phyloP scores from a whole-genome alignment of 2,113 vertebrate species.

The Zosterops hypoxanthus region DNA sequence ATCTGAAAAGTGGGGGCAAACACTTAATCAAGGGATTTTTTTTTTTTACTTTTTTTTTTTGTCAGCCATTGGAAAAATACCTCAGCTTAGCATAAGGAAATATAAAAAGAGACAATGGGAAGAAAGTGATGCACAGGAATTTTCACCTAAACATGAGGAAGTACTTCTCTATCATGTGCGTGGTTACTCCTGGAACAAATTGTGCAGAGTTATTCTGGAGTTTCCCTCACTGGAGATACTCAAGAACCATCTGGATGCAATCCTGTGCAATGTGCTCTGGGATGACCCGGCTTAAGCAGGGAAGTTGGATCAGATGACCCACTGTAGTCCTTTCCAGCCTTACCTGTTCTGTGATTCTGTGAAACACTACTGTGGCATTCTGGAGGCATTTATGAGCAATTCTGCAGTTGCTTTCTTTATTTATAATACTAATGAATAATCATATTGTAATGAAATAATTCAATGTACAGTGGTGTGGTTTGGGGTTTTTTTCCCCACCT shows the following conservation, averaged over 20 bases:
- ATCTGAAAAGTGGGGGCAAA: background rate
- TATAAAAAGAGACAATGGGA: background rate
- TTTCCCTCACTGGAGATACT: background rate
- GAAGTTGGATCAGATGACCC: background rate
- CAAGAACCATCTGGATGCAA: background rate
- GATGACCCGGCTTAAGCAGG: background rate
- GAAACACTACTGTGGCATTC: background rate
- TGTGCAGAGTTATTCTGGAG: background rate
- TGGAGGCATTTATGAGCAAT: background rate
- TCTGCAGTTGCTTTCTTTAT: background rate
- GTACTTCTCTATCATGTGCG: background rate
- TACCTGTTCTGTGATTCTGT: background rate
- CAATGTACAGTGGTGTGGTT: background rate
- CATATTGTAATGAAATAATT: background rate
- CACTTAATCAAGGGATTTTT: background rate
- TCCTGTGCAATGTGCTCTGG: background rate
- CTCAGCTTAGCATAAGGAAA: background rate
- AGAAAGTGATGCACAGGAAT: background rate
- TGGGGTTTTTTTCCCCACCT: accelerated
- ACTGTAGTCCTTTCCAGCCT: background rate
- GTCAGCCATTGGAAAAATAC: background rate
- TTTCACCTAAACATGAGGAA: background rate
- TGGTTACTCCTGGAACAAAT: background rate
- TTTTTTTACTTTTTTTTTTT: background rate
- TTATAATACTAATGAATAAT: background rate